These are phyloP conservation scores for Megaceryle maxima DNA, from an alignment of 2,113 vertebrate genomes.

Conservation along the genomic window DNA sequence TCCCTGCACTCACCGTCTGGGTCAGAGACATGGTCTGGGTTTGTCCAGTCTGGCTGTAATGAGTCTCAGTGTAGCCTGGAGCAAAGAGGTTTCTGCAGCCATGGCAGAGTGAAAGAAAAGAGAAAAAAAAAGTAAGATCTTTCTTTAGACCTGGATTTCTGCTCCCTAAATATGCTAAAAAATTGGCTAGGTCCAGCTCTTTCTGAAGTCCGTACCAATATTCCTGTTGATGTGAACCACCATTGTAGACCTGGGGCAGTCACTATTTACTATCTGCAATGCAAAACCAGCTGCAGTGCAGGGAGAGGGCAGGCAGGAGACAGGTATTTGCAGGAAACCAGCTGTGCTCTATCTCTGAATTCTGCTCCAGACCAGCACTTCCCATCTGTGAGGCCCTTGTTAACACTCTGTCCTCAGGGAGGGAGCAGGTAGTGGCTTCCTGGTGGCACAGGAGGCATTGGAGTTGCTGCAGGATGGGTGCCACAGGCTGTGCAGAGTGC, in stretches of 20 bases:
- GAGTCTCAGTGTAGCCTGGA: conserved; percentile 87
- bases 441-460: neutral
- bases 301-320: neutral
- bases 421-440: neutral
- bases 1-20: conserved; percentile 72
- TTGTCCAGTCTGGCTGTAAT: conserved; percentile 80
- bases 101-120: neutral
- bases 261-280: neutral
- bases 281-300: neutral
- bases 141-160: neutral
- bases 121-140: neutral
- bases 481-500: fast-evolving
- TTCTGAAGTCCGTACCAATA: neutral
- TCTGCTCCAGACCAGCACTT: neutral
- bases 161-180: neutral
- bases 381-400: neutral
- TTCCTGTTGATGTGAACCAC: neutral
- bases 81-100: conserved; percentile 86
- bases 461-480: fast-evolving
- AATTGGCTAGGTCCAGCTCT: neutral
- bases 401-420: neutral
- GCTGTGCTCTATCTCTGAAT: neutral
- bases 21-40: conserved; percentile 72
- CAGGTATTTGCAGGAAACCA: neutral
- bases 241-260: neutral